These are phyloP conservation scores for Syrrhaptes paradoxus DNA, from an alignment of 2,113 vertebrate genomes.

Conservation along the genomic window DNA sequence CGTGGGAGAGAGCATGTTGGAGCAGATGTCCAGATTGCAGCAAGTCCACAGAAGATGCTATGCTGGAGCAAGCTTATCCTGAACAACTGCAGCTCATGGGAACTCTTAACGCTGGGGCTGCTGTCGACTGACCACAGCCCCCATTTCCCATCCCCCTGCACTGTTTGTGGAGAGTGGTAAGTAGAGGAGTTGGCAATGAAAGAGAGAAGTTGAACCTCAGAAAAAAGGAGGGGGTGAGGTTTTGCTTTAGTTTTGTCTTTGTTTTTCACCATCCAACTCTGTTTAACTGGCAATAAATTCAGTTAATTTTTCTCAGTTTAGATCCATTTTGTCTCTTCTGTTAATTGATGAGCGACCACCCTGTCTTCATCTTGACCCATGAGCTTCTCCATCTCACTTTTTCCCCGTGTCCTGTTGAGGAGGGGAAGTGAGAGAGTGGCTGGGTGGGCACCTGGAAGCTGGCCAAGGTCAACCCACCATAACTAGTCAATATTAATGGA, in stretches of 20 bases:
- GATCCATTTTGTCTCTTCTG: neutral
- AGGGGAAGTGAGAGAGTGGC: neutral
- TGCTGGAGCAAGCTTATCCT: neutral
- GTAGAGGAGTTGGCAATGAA: neutral
- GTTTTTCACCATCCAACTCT: neutral
- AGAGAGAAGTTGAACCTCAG: neutral
- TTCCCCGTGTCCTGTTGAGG: neutral
- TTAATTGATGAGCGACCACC: neutral
- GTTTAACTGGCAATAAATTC: neutral
- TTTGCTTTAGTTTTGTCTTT: neutral
- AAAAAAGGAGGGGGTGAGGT: neutral
- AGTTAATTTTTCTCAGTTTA: rapidly evolving
- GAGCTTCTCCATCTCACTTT: neutral
- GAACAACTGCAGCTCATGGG: neutral
- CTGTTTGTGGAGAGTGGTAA: rapidly evolving
- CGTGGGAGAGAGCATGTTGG: neutral
- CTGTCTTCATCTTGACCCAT: neutral
- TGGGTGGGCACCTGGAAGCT: neutral
- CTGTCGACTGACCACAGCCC: neutral
- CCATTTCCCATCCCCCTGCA: neutral
- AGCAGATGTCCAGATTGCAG: neutral
- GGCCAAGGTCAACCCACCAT: neutral
- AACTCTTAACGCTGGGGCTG: neutral
- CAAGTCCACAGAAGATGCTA: neutral
- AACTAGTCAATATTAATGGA: neutral